Percentiles rank a stretch among this genome's conserved stretches.
Evolutionary conservation across 64 coral and sea anemone genomes (phyloP).

Genomic region (Dendronephthya gigantea): DNA sequence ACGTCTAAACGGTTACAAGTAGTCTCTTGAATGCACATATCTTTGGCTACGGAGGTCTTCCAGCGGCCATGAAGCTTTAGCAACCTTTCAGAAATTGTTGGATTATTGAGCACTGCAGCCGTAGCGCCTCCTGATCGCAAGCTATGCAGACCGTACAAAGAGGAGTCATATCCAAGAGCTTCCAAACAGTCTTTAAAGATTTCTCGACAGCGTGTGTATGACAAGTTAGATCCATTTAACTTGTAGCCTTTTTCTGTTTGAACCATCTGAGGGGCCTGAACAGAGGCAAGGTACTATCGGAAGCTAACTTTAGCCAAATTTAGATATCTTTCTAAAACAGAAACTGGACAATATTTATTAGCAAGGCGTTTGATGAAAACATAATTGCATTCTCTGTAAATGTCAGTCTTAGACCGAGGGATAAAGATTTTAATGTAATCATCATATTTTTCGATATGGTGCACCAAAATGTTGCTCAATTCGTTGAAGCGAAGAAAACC

Average conservation of each 20-base stretch:
- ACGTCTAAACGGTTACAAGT: neutral
- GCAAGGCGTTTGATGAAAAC: slow-evolving; percentile 15
- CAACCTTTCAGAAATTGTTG: neutral
- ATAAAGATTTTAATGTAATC: slow-evolving; percentile 32
- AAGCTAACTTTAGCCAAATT: neutral
- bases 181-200: neutral
- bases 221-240: neutral
- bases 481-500: slow-evolving; percentile 37
- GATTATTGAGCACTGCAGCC: neutral
- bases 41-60: neutral
- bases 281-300: neutral
- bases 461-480: slow-evolving; percentile 13
- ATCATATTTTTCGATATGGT: slow-evolving; percentile 37
- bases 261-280: neutral
- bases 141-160: neutral
- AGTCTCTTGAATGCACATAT: neutral
- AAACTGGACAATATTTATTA: slow-evolving; percentile 47
- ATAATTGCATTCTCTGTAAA: slow-evolving; percentile 38
- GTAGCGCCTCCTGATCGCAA: neutral
- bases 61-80: neutral
- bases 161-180: neutral
- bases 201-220: neutral
- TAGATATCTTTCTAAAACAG: slow-evolving; percentile 30
- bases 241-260: neutral
- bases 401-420: slow-evolving; percentile 16